Evolutionary conservation across 2,797 vertebrate species (phyloP).

Genomic region (Peromyscus aztecus): DNA sequence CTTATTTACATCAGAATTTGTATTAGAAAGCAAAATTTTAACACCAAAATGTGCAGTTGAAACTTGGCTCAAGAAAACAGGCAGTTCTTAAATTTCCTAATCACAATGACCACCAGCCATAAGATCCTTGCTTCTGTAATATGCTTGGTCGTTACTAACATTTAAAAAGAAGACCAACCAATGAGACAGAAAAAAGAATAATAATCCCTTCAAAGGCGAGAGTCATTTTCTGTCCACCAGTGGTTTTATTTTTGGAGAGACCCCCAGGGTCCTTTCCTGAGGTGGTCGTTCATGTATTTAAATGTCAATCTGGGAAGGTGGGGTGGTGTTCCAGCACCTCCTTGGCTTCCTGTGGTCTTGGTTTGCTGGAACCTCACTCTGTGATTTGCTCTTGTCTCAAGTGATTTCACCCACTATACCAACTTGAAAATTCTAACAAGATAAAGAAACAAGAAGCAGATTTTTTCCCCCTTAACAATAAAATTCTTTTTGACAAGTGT

Average conservation of each 20-base stretch:
- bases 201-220: background rate
- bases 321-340: background rate
- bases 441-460: background rate
- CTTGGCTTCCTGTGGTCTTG: background rate
- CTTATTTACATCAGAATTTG: slow-evolving; percentile 1
- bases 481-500: background rate
- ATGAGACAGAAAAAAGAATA: background rate
- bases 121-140: background rate
- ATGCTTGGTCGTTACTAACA: background rate
- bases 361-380: background rate
- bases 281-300: background rate
- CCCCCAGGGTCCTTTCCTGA: background rate
- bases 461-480: background rate
- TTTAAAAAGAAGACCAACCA: slow-evolving; percentile 31
- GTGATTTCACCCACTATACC: background rate
- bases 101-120: slow-evolving; percentile 30
- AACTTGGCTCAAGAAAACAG: slow-evolving; percentile 31
- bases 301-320: background rate
- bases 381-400: background rate
- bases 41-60: slow-evolving; percentile 26
- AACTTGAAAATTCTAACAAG: slow-evolving; percentile 28
- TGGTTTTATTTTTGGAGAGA: slow-evolving; percentile 37
- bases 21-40: slow-evolving; percentile 45
- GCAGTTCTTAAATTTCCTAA: slow-evolving; percentile 30
- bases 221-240: background rate